Base-by-base conservation (phyloP, 2,888 invertebrate genomes). In the Elmis aenea region DNA sequence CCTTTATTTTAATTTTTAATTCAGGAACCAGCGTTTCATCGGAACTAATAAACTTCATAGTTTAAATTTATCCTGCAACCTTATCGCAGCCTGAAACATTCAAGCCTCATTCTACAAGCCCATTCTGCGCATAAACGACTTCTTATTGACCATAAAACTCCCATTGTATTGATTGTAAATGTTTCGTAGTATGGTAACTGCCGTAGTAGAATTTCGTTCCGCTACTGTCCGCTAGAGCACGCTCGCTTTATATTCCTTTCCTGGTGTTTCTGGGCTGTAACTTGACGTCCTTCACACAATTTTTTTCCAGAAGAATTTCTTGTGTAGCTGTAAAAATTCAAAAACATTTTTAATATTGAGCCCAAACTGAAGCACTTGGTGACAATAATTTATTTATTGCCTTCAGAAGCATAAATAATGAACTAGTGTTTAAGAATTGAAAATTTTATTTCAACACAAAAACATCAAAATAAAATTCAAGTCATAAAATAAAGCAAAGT, bases 101-200 rank as follows among this genome's bases (percentile, higher is more conserved):
- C 57, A 61, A 59, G 60, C 60, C 59, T 61, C 62, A 61, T 62
- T 63, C 54, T 59, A 61, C 61, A 59, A 57, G 59, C 57, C 50
- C 54, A 61, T 59, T 52, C 49, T 25, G 13, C 22, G 31, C 31
- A 13, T 31, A 40, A 66, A 66, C 63, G 63, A 58, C 62, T 59
- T 56, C 63, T 68, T 67, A 68, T 67, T 61, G 64, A 61, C 61
- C 62, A 63, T 67, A 66, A 68, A 68, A 67, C 62, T 61, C 61
- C 62, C 66, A 67, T 67, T 64, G 66, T 67, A 68, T 68, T 66
- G 68, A 68, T 68, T 66, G 66, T 62, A 61, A 66, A 62, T 53
- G 58, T 42, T 45, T 50, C 42, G 48, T 50, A 50, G 50, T 51
- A 50, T 46, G 54, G 55, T 54, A 50, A 56, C 58, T 56, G 54